Conservation (phyloP, 2,888 invertebrate species). For the Onthophagus sagittarius region DNA sequence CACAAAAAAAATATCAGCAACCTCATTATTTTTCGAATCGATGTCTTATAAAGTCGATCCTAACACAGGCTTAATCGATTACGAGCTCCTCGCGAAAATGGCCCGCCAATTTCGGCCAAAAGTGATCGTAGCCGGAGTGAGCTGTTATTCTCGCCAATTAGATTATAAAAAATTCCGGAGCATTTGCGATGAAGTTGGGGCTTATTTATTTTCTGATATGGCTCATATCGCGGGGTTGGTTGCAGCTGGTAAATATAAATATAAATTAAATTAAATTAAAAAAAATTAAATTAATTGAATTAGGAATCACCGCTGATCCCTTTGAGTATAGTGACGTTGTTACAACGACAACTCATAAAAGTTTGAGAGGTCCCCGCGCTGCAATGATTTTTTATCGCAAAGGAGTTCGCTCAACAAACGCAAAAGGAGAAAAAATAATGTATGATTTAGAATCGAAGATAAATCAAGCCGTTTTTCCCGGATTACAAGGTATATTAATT, state of each 20-base stretch:
- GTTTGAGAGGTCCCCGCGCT: conserved; percentile 81
- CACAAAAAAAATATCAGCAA: conserved; percentile 89
- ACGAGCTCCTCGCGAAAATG: conserved; percentile 77
- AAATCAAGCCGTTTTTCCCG: conserved; percentile 88
- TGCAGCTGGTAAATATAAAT: conserved; percentile 62
- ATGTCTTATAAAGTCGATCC: conserved; percentile 92
- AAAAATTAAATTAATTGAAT: conserved; percentile 13
- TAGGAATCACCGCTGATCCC: conserved; percentile 78
- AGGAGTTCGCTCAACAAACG: conserved; percentile 73
- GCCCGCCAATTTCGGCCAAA: conserved; percentile 87
- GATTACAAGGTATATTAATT: conserved; percentile 70
- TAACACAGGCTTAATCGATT: conserved; percentile 85
- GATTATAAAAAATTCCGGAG: conserved; percentile 87
- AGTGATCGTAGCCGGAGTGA: conserved; percentile 90
- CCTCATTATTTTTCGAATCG: conserved; percentile 96
- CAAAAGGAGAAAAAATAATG: conserved; percentile 78
- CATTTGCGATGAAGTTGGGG: conserved; percentile 78
- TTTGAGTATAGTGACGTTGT: conserved; percentile 91
- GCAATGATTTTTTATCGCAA: conserved; percentile 92
- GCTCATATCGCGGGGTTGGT: conserved; percentile 92
- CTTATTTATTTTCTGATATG: conserved; percentile 92
- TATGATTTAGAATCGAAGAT: conserved; percentile 87
- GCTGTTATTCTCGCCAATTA: conserved; percentile 88
- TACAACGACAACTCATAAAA: conserved; percentile 93
- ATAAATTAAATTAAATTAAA: neutral